Evolutionary conservation across 2,888 invertebrate genomes (phyloP).

Genomic region (Brassicogethes aeneus): DNA sequence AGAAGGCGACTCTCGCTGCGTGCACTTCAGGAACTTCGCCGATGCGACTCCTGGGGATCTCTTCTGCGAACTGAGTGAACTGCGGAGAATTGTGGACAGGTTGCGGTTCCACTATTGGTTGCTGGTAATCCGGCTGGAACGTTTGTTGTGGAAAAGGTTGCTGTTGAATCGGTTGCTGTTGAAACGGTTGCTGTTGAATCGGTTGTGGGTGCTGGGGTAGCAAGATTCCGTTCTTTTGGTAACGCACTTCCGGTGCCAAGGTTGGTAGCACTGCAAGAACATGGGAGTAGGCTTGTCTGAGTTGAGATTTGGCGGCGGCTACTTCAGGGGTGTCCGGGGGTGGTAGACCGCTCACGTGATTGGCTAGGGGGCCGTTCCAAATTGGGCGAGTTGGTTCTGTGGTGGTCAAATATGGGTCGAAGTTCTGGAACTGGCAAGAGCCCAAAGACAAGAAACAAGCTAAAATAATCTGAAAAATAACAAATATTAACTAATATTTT

Average conservation of each 20-base stretch:
- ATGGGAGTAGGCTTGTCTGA: constrained; percentile 14
- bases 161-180: background rate
- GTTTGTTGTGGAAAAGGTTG: background rate
- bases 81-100: constrained; percentile 1
- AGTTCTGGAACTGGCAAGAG: background rate
- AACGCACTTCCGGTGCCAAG: constrained; percentile 15
- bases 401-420: background rate
- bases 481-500: background rate
- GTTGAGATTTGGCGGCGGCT: constrained; percentile 17
- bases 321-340: constrained; percentile 26
- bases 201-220: background rate
- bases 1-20: constrained; percentile 23
- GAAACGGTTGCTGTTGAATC: background rate
- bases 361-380: constrained; percentile 22
- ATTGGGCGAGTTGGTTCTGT: background rate
- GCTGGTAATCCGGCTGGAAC: background rate
- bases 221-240: constrained; percentile 3
- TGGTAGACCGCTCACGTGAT: constrained; percentile 17
- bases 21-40: constrained; percentile 27
- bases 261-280: constrained; percentile 16
- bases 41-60: constrained; percentile 20
- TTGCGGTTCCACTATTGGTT: background rate
- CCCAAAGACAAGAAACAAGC: background rate
- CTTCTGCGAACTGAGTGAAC: constrained; percentile 15
- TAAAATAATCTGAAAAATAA: background rate